Percentiles rank a stretch among this genome's conserved stretches.
These are phyloP conservation scores for Mesodorylaimus sp. DNA, from an alignment of 2,888 invertebrate genomes.

Conservation along the genomic window DNA sequence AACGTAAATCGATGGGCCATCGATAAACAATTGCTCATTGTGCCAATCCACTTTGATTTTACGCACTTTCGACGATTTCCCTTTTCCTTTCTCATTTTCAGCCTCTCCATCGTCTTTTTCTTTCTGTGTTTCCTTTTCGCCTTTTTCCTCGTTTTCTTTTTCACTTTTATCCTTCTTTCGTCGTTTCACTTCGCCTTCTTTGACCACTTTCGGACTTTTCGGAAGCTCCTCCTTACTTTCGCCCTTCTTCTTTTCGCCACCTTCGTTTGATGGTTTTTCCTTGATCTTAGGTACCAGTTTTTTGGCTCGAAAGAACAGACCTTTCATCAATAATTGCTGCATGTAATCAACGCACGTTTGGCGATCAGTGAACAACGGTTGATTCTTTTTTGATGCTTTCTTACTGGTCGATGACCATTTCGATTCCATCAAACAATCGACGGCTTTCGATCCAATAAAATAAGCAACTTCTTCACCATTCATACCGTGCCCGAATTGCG, in stretches of 20 bases:
- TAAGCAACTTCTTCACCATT: slow-evolving; percentile 65
- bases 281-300: slow-evolving; percentile 26
- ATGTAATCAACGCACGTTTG: slow-evolving; percentile 38
- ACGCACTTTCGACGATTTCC: slow-evolving; percentile 34
- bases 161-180: slow-evolving; percentile 23
- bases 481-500: no score
- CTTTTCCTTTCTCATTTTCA: slow-evolving; percentile 38
- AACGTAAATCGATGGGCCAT: slow-evolving; percentile 59
- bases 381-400: slow-evolving; percentile 38
- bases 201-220: slow-evolving; percentile 42
- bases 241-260: slow-evolving; percentile 19
- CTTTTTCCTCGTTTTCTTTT: slow-evolving; percentile 20
- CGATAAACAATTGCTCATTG: slow-evolving; percentile 46
- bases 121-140: slow-evolving; percentile 44
- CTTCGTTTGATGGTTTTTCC: slow-evolving; percentile 15
- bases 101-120: slow-evolving; percentile 31
- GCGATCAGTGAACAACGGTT: slow-evolving; percentile 58
- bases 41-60: slow-evolving; percentile 6
- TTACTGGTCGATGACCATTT: slow-evolving; percentile 47
- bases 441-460: slow-evolving; percentile 48
- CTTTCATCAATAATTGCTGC: slow-evolving; percentile 15
- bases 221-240: slow-evolving; percentile 14
- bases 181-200: slow-evolving; percentile 40
- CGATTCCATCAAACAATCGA: slow-evolving; percentile 74
- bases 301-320: slow-evolving; percentile 24